Evolutionary conservation across 2,113 vertebrate species (phyloP).

Genomic region (Oxyruncus cristatus): DNA sequence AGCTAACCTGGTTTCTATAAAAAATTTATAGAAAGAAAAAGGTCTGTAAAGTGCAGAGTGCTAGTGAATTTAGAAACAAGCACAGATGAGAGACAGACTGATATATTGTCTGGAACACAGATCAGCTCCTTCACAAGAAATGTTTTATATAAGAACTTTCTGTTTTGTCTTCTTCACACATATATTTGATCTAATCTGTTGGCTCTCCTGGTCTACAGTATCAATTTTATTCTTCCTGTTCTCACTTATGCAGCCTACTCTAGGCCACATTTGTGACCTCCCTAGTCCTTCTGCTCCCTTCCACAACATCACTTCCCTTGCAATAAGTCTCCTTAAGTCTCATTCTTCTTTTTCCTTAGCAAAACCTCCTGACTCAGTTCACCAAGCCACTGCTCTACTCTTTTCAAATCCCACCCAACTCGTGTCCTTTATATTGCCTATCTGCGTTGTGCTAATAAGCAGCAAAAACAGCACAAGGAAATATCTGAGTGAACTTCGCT

Average conservation of each 20-base stretch:
- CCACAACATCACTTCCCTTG: background rate
- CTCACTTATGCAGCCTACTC: background rate
- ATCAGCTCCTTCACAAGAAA: background rate
- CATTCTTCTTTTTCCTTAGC: background rate
- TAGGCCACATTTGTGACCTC: slow-evolving; percentile 4
- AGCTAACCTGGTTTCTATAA: slow-evolving; percentile 22
- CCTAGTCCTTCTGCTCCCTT: background rate
- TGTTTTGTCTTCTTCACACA: slow-evolving; percentile 37
- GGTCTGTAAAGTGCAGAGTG: background rate
- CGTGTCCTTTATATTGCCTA: background rate
- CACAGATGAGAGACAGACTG: background rate
- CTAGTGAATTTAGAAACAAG: slow-evolving; percentile 5
- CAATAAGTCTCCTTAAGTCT: background rate
- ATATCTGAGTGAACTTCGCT: background rate
- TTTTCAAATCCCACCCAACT: background rate
- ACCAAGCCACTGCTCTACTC: background rate
- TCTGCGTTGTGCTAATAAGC: background rate
- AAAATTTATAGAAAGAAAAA: slow-evolving; percentile 6
- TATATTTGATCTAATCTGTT: slow-evolving; percentile 33
- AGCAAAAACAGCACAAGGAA: background rate
- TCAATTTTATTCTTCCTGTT: slow-evolving; percentile 41
- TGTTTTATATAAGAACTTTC: slow-evolving; percentile 13
- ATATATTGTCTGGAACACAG: background rate
- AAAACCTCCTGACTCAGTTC: background rate
- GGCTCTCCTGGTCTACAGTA: background rate